Percentiles rank a stretch among this genome's conserved stretches.
These are phyloP conservation scores for Haliaeetus leucogaster DNA, from an alignment of 2,113 vertebrate species.

Conservation along the genomic window DNA sequence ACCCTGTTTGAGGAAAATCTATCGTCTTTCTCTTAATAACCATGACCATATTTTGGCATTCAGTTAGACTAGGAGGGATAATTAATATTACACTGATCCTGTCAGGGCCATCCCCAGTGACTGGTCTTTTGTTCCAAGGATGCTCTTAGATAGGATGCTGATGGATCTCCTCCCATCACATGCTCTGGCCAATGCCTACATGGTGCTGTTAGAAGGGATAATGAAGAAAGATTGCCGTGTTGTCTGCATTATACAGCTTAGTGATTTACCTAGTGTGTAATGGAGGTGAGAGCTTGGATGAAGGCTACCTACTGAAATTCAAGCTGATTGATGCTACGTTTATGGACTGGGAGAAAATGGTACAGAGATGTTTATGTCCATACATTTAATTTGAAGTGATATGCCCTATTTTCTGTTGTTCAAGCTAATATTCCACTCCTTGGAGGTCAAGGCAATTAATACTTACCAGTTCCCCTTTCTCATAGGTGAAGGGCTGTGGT, in stretches of 20 bases:
- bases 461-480: neutral
- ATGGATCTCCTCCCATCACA: neutral
- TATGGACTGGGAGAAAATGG: neutral
- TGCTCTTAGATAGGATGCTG: neutral
- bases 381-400: neutral
- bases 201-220: neutral
- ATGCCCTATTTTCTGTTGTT: neutral
- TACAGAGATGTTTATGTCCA: neutral
- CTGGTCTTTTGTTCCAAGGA: neutral
- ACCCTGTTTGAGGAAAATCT: neutral
- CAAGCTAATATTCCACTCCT: neutral
- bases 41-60: neutral
- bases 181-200: neutral
- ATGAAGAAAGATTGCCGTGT: neutral
- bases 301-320: neutral
- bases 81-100: neutral
- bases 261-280: neutral
- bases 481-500: neutral
- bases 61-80: neutral
- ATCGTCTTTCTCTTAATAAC: neutral
- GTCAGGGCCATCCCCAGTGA: neutral
- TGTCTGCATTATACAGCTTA: neutral
- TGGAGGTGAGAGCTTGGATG: neutral
- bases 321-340: neutral
- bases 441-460: neutral